Evolutionary conservation across 2,113 vertebrate species (phyloP).

Genomic region (Plotosus lineatus): DNA sequence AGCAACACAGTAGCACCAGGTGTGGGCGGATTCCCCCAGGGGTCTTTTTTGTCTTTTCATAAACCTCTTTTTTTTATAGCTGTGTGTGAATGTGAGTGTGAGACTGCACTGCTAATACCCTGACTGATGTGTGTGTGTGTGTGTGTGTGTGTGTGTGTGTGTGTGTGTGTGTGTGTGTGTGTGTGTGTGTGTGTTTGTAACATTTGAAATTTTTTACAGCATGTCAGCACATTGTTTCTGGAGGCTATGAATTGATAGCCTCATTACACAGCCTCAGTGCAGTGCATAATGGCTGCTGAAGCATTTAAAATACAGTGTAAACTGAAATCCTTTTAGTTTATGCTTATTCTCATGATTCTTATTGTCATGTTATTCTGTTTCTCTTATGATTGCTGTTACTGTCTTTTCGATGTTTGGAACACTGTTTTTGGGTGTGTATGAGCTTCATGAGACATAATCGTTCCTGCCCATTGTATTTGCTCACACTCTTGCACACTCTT

Average conservation of each 20-base stretch:
- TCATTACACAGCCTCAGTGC: constrained; percentile 4
- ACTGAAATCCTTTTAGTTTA: not conserved
- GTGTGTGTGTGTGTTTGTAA: not conserved
- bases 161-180: not conserved
- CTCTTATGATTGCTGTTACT: not conserved
- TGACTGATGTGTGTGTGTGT: constrained; percentile 32
- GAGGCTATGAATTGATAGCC: constrained; percentile 48
- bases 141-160: constrained; percentile 32
- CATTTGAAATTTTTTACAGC: constrained; percentile 42
- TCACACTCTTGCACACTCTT: constrained; percentile 70
- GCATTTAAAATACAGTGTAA: constrained; percentile 12
- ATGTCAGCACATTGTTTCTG: constrained; percentile 31
- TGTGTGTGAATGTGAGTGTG: constrained; percentile 37
- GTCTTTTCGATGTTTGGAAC: constrained; percentile 35
- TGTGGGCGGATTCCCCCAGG: constrained; percentile 52
- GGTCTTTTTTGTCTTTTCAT: constrained; percentile 63
- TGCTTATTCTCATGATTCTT: constrained; percentile 26
- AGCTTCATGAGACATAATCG: constrained; percentile 62
- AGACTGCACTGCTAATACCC: not conserved
- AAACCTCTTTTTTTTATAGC: constrained; percentile 57
- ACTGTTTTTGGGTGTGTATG: constrained; percentile 59
- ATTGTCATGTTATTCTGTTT: constrained; percentile 10
- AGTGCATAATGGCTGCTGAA: not conserved
- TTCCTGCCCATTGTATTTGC: constrained; percentile 67
- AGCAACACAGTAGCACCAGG: constrained; percentile 67